These are phyloP conservation scores for Pyxicephalus adspersus DNA, from an alignment of 2,113 vertebrate species.

Conservation along the genomic window DNA sequence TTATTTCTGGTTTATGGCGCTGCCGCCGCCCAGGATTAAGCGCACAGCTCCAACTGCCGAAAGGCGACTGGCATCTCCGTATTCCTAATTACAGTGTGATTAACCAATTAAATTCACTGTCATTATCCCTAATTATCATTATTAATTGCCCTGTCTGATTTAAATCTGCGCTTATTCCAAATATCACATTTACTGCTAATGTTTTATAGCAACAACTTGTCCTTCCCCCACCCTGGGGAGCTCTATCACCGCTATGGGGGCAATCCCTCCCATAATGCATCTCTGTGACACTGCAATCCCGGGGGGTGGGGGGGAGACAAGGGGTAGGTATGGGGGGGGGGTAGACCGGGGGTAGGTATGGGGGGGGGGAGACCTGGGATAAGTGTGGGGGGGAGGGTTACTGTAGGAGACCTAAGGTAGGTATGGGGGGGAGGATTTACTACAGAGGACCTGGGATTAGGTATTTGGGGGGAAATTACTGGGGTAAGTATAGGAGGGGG, in stretches of 20 bases:
- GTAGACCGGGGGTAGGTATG: neutral
- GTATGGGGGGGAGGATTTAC: no score
- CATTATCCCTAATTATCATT: constrained; percentile 31
- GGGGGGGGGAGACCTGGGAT: neutral
- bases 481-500: no score
- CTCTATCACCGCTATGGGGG: neutral
- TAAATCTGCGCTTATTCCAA: neutral
- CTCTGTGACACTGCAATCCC: neutral
- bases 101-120: constrained; percentile 20
- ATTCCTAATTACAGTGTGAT: constrained; percentile 14
- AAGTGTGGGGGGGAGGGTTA: neutral
- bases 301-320: neutral
- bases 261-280: constrained; percentile 12
- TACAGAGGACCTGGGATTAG: no score
- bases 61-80: neutral
- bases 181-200: constrained; percentile 5
- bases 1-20: no score
- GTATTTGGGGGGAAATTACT: no score
- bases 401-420: neutral
- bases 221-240: neutral
- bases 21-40: no score
- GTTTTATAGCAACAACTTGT: constrained; percentile 22
- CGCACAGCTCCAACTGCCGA: neutral
- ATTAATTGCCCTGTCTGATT: constrained; percentile 17
- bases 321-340: neutral